Evolutionary conservation across 2,797 vertebrate species (phyloP), one percentile per base, ranked within the genome.

Genomic region (Myripristis murdjan): DNA sequence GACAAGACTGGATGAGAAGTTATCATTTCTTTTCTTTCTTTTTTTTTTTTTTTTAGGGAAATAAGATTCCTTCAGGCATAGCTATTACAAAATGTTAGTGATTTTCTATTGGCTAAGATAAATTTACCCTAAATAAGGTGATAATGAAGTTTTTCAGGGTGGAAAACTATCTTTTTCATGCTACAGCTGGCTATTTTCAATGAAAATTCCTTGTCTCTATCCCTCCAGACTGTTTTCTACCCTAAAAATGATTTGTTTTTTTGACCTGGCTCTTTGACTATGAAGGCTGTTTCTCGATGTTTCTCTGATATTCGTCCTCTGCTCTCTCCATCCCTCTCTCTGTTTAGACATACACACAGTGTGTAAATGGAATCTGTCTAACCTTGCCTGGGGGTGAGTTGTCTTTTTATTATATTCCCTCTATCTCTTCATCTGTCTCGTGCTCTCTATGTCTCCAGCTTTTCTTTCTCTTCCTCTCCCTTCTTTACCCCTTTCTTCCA

Each of bases 41-140:
- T n/a, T n/a, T n/a, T n/a, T n/a, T n/a, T n/a, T n/a, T n/a, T n/a
- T 73, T 80, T 14, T 11, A 28, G 11, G 69, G 46, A 49, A 74
- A 75, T 18, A 5, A 5, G 68, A 28, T 37, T 51, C 23, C 3
- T 24, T 18, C 12, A 63, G 43, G 23, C 37, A 49, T 4, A 53
- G 9, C n/a, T 20, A 11, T 48, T 48, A 20, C n/a, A 56, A 49
- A 39, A 37, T 49, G 9, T 37, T 1, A 1, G 16, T 51, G n/a
- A 23, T 18, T 56, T 66, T 52, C 6, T 11, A 61, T 35, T 46
- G 7, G 14, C n/a, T 43, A 51, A 66, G 60, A 70, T 43, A 35
- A 7, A 28, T 53, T 33, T n/a, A 65, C 56, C 72, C n/a, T 33
- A 59, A 76, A 57, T 60, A 43, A 35, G 9, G 9, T 39, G 9